Base-by-base conservation (phyloP, 1,140 invertebrate species). In the Lethrus apterus region DNA sequence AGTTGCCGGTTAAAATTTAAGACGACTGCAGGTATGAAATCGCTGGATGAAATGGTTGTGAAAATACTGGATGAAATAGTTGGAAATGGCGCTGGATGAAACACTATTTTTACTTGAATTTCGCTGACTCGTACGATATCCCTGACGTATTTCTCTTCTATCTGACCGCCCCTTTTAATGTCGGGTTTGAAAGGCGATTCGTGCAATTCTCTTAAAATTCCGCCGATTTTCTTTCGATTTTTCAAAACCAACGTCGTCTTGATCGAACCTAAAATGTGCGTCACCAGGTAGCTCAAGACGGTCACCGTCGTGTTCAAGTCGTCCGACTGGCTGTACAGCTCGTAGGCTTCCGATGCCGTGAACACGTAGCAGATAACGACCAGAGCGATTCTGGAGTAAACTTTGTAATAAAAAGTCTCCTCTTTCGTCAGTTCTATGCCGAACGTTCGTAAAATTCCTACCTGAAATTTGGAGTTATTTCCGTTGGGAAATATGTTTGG, bases 211-310 rank as follows among this genome's bases (percentile, higher is more conserved):
- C 33, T 23, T 33, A 49, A 34, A 20, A 49, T 49, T 43, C 34
- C 23, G 2, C 47, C 47, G 15, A 49, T 44, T 35, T 44, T 49
- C 21, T 49, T 49, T 14, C 47, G 40, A 20, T 49, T 44, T 7
- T 26, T n/a, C 35, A 35, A 44, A 9, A 49, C 18, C 9, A 49
- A 26, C 2, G 23, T 35, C 4, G 35, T 30, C 29, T 49, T 44
- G n/a, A 49, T 35, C n/a, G 24, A 3, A 11, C 47, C 47, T 49
- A 31, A 14, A 29, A 49, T 36, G 26, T 44, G 47, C 1, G 41
- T 49, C n/a, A 49, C 34, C 8, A 49, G 13, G 21, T 44, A 49
- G 24, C 26, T 34, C 9, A 23, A 14, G 7, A 49, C 41, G 8
- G 14, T 21, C 2, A 49, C 14, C 4, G 44, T 26, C 0, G 47